Percentiles rank a stretch among this genome's conserved stretches.
Conservation (phyloP, 2,888 invertebrate genomes). For the Yponomeuta malinellus region DNA sequence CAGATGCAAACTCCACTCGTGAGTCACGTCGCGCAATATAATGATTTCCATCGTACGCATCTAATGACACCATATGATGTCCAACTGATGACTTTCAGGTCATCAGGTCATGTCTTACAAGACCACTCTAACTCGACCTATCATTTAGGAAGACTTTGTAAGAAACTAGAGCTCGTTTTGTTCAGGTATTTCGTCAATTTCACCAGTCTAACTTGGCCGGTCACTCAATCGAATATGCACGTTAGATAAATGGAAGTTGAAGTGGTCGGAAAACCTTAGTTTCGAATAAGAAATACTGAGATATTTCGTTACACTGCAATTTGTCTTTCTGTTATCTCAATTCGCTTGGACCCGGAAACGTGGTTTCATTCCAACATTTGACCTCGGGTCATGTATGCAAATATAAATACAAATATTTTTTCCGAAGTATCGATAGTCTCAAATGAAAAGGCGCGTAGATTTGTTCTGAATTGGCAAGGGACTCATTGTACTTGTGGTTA, state of each 20-base stretch:
- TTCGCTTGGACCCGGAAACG: background rate
- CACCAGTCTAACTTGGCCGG: background rate
- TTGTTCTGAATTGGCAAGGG: no score
- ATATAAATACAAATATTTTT: background rate
- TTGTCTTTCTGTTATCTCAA: background rate
- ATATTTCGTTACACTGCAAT: constrained; percentile 2
- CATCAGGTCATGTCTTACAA: constrained; percentile 8
- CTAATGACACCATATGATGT: background rate
- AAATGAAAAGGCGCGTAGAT: no score
- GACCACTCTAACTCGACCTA: background rate
- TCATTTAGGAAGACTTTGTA: background rate
- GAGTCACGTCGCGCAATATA: background rate
- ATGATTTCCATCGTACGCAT: constrained; percentile 8
- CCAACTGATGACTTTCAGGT: constrained; percentile 3
- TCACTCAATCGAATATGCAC: background rate
- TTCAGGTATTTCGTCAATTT: background rate
- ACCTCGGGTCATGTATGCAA: background rate
- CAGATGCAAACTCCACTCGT: no score
- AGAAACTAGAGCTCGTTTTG: background rate
- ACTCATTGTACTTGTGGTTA: no score
- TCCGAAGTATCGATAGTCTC: background rate
- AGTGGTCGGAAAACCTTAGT: background rate
- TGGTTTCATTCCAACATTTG: background rate
- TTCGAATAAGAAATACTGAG: background rate
- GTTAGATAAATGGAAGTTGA: background rate